Conservation (phyloP, 2,888 invertebrate species). For the Slavum lentiscoides region DNA sequence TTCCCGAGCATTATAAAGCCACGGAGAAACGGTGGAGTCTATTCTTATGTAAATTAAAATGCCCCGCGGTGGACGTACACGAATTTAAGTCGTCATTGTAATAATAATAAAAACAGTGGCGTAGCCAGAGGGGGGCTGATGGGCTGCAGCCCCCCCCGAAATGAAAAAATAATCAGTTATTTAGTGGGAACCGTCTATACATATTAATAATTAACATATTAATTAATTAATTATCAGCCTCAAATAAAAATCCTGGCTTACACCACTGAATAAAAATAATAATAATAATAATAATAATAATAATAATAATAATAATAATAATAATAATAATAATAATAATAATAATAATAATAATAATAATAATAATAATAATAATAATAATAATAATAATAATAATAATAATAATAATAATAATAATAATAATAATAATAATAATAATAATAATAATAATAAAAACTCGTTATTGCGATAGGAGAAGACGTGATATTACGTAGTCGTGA, state of each 20-base stretch:
- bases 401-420: slow-evolving; percentile 26
- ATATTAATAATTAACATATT: too few relatives aligned
- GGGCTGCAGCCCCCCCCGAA: too few relatives aligned
- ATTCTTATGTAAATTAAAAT: slow-evolving; percentile 46
- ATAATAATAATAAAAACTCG: neutral
- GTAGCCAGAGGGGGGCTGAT: too few relatives aligned
- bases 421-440: slow-evolving; percentile 14
- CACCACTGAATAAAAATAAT: slow-evolving; percentile 25
- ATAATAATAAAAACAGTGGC: slow-evolving; percentile 27
- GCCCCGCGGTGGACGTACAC: neutral
- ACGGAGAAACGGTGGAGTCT: neutral
- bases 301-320: slow-evolving; percentile 27
- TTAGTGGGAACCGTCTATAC: too few relatives aligned
- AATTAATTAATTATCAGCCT: too few relatives aligned
- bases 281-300: slow-evolving; percentile 27
- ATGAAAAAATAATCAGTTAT: too few relatives aligned
- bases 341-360: slow-evolving; percentile 26
- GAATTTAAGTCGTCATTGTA: slow-evolving; percentile 21
- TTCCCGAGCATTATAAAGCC: slow-evolving; percentile 9
- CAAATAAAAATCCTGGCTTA: too few relatives aligned
- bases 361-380: slow-evolving; percentile 27
- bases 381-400: slow-evolving; percentile 25
- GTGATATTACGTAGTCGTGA: neutral
- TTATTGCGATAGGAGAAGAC: slow-evolving; percentile 10
- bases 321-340: slow-evolving; percentile 25